A percentile compares a stretch with the other conserved stretches of the same genome.
Conservation (phyloP, 2,113 vertebrate species). For the Cervus canadensis region DNA sequence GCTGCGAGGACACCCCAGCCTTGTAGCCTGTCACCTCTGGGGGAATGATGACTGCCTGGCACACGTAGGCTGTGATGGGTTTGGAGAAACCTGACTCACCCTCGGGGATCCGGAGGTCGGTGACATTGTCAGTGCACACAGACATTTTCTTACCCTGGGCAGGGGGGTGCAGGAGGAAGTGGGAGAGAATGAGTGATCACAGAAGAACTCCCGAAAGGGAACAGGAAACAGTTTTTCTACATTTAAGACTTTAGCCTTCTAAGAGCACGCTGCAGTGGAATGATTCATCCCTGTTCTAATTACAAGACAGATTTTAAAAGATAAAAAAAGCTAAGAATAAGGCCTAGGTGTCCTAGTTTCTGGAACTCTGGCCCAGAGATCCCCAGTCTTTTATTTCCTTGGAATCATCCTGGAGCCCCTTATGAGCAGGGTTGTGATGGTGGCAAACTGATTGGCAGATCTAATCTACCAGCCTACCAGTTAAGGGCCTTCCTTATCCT, state of each 20-base stretch:
- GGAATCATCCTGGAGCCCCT: not conserved
- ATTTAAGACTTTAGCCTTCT: not conserved
- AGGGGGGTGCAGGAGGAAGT: too few species aligned
- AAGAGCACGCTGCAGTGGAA: not conserved
- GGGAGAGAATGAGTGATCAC: not conserved
- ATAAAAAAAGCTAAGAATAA: not conserved
- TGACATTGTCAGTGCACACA: conserved; percentile 89
- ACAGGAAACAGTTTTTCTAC: not conserved
- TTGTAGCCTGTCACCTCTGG: conserved; percentile 86
- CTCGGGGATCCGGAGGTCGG: conserved; percentile 79
- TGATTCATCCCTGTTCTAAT: not conserved
- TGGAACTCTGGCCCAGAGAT: not conserved
- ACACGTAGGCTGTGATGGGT: conserved; percentile 84
- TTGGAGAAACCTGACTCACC: conserved; percentile 62
- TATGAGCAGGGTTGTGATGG: not conserved
- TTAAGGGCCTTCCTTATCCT: not conserved
- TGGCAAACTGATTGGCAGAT: not conserved
- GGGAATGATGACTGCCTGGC: conserved; percentile 90
- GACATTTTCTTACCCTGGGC: conserved; percentile 83
- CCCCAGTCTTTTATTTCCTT: not conserved
- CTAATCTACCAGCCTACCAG: not conserved
- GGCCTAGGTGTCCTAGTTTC: not conserved
- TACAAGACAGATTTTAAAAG: not conserved
- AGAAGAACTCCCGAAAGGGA: not conserved
- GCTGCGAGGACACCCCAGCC: conserved; percentile 87